A percentile compares a stretch with the other conserved stretches of the same genome.
These are phyloP conservation scores for Sepiola atlantica DNA, from an alignment of 2,888 invertebrate genomes.

Conservation along the genomic window DNA sequence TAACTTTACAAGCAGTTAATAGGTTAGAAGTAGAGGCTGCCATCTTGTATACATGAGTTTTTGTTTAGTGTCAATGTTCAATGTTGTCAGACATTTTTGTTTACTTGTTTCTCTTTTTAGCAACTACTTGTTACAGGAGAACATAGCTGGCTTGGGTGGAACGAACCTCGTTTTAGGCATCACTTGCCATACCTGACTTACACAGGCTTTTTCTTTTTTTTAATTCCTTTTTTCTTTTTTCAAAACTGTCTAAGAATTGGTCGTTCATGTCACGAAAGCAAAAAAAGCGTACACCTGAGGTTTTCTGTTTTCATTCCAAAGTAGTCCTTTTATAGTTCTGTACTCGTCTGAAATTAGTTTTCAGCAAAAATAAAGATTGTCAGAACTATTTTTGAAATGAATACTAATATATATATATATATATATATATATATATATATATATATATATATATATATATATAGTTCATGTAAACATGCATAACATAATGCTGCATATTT, in stretches of 20 bases:
- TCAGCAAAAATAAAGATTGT: no score
- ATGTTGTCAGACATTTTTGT: not conserved
- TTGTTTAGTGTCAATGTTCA: not conserved
- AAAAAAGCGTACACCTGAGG: not conserved
- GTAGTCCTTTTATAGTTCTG: no score
- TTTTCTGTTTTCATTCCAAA: not conserved
- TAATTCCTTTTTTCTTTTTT: no score
- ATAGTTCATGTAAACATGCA: no score
- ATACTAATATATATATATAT: no score
- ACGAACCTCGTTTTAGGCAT: not conserved
- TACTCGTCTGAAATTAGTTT: no score
- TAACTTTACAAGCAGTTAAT: slow-evolving; percentile 7
- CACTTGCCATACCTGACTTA: not conserved
- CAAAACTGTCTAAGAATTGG: no score
- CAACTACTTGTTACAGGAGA: not conserved
- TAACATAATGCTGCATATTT: no score
- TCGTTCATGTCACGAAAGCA: not conserved
- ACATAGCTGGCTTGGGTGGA: not conserved
- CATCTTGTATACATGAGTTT: slow-evolving; percentile 11
- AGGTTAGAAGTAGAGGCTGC: not conserved
- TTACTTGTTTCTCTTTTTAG: not conserved
- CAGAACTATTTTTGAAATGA: no score
- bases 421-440: no score
- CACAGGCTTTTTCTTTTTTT: no score
- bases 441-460: no score